Evolutionary conservation across 2,888 invertebrate genomes (phyloP).

Genomic region (Dexiosoma caninum): DNA sequence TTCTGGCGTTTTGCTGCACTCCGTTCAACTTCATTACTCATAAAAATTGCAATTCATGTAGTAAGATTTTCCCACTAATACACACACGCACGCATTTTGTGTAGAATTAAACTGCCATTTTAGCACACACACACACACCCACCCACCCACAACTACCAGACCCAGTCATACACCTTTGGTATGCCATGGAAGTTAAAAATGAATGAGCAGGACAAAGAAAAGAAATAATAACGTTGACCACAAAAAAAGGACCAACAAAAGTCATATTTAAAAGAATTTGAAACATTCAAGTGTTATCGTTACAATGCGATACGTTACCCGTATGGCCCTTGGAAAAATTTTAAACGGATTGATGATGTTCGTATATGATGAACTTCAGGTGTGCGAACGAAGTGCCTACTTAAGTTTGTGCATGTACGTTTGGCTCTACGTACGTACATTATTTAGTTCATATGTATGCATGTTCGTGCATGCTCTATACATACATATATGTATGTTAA

Average conservation of each 20-base stretch:
- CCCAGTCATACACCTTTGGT: not conserved
- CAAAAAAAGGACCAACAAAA: conserved; percentile 29
- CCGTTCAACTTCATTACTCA: conserved; percentile 73
- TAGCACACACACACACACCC: not conserved
- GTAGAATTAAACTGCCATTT: not conserved
- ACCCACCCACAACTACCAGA: not conserved
- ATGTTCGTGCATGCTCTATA: too few species aligned
- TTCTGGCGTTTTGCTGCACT: not conserved
- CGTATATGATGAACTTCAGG: conserved; percentile 34
- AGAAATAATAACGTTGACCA: conserved; percentile 29
- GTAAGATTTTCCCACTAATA: not conserved
- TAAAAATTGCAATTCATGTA: conserved; percentile 71
- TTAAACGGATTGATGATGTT: conserved; percentile 7
- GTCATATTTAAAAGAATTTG: conserved; percentile 55
- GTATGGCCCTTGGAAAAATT: conserved; percentile 32
- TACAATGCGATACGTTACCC: conserved; percentile 52
- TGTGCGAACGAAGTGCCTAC: conserved; percentile 22
- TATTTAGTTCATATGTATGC: not conserved
- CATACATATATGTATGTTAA: not conserved
- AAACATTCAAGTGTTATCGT: conserved; percentile 62
- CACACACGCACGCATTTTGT: not conserved
- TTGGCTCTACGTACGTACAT: not conserved
- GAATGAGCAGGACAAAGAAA: conserved; percentile 1
- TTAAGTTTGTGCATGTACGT: not conserved
- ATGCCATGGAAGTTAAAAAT: conserved; percentile 18